Conservation (phyloP, 1,140 invertebrate genomes). For the Dendrolimus kikuchii region DNA sequence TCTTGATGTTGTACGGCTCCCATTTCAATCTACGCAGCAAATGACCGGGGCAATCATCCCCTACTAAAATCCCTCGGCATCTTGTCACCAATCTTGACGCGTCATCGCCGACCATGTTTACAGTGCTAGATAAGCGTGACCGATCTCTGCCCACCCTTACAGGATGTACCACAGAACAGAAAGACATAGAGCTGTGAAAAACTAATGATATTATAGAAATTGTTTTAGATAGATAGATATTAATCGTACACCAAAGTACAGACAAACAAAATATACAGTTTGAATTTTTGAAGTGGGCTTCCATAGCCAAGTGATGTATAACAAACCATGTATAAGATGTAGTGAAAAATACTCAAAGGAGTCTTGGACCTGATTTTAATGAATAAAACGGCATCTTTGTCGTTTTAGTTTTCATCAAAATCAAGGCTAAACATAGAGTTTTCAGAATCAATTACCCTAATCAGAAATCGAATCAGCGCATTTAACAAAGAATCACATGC, state of each 20-base stretch:
- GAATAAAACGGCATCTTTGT: no score
- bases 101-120: slow-evolving; percentile 47
- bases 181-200: neutral
- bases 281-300: no score
- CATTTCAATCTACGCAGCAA: slow-evolving; percentile 15
- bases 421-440: no score
- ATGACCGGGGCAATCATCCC: slow-evolving; percentile 19
- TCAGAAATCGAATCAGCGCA: no score
- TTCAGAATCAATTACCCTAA: no score
- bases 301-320: no score
- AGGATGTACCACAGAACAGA: slow-evolving; percentile 20
- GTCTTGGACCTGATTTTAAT: no score
- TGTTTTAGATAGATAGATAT: neutral
- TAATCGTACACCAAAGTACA: neutral
- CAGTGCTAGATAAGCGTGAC: slow-evolving; percentile 52
- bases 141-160: slow-evolving; percentile 33
- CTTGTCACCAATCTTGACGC: slow-evolving; percentile 28
- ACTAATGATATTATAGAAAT: neutral
- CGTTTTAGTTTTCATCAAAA: no score
- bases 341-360: no score
- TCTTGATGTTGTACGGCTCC: slow-evolving; percentile 1
- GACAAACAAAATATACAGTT: no score
- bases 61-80: slow-evolving; percentile 21
- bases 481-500: no score
- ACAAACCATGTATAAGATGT: no score